phyloP scores from a whole-genome alignment of 2,113 vertebrate species.

The Macquaria ambigua region DNA sequence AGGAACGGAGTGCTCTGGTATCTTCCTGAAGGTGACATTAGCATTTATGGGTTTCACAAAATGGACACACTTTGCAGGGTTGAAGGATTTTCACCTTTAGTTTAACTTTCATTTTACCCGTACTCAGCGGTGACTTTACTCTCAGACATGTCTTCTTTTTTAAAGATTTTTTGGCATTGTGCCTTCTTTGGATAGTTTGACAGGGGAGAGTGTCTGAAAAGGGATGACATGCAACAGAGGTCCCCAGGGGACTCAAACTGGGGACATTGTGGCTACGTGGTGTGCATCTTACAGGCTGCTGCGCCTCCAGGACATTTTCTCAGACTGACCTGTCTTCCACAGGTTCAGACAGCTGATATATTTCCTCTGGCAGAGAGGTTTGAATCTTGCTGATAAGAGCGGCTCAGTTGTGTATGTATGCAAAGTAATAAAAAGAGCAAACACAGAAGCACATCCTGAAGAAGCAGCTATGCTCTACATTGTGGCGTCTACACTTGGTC shows the following conservation, averaged over 20 bases:
- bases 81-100: conserved; percentile 5
- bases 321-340: conserved; percentile 23
- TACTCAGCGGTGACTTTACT: not conserved
- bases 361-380: conserved; percentile 11
- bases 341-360: conserved; percentile 27
- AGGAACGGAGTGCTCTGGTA: conserved; percentile 38
- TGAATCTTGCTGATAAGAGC: not conserved
- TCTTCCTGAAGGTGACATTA: conserved; percentile 36
- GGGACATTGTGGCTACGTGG: not conserved
- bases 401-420: not conserved
- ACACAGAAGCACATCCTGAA: not conserved
- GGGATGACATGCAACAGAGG: conserved; percentile 15
- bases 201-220: not conserved
- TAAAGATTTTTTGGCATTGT: not conserved
- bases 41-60: not conserved
- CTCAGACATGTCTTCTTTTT: not conserved
- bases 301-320: not conserved
- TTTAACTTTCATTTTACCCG: not conserved
- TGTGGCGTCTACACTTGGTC: not conserved
- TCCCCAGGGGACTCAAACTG: not conserved
- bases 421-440: conserved; percentile 18
- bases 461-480: not conserved
- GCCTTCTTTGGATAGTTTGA: not conserved
- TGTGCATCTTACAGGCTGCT: not conserved
- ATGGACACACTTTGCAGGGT: not conserved